These are phyloP conservation scores for Enteromius trimaculatus DNA, from an alignment of 2,797 vertebrate genomes.

Conservation along the genomic window DNA sequence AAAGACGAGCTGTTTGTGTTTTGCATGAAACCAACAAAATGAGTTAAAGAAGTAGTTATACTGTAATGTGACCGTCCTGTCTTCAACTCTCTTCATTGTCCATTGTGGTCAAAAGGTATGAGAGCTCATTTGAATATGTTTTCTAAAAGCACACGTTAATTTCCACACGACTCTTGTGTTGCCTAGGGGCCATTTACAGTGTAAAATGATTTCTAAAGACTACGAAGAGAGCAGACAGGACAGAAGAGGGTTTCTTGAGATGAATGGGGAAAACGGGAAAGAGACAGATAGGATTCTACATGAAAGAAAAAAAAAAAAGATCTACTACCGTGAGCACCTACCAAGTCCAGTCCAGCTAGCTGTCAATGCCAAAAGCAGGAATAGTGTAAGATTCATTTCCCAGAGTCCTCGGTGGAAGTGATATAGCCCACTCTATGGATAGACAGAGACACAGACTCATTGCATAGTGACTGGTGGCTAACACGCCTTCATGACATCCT, in stretches of 20 bases:
- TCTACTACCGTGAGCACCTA: conserved; percentile 47
- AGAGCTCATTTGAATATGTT: conserved; percentile 11
- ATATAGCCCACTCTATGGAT: conserved; percentile 19
- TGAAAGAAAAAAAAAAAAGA: not conserved
- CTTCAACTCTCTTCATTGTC: not conserved
- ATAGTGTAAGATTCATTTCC: conserved; percentile 58
- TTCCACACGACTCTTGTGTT: conserved; percentile 41
- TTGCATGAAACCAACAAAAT: conserved; percentile 23
- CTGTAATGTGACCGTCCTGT: not conserved
- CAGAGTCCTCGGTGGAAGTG: conserved; percentile 38
- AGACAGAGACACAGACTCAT: conserved; percentile 44
- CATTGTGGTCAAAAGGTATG: conserved; percentile 1
- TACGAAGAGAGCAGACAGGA: conserved; percentile 13
- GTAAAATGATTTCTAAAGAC: conserved; percentile 5
- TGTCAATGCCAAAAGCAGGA: conserved; percentile 55
- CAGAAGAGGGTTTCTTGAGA: not conserved
- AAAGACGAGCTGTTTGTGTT: conserved; percentile 16
- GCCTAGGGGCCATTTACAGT: conserved; percentile 8
- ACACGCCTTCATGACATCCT: conserved; percentile 68
- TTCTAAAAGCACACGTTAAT: not conserved
- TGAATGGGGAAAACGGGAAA: conserved; percentile 1
- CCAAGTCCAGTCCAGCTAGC: conserved; percentile 53
- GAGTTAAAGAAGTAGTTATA: conserved; percentile 11
- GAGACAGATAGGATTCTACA: conserved; percentile 23
- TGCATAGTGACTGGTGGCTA: conserved; percentile 32